Evolutionary conservation across 2,797 vertebrate genomes (phyloP).

Genomic region (Mastacembelus armatus): DNA sequence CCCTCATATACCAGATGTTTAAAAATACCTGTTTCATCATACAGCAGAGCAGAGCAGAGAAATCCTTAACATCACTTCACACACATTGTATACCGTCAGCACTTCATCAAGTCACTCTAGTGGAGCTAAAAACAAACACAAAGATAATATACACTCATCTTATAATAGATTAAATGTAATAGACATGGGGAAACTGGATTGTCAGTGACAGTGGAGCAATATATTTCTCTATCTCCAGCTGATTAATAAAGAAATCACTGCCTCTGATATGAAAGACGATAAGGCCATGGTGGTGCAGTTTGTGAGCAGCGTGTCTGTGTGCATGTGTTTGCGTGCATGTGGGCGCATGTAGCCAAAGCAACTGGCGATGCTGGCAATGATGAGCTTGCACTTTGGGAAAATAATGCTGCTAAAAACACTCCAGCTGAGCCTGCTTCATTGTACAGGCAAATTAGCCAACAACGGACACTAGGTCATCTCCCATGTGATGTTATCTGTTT

Average conservation of each 20-base stretch:
- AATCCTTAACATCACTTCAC: constrained; percentile 61
- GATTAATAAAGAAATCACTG: constrained; percentile 24
- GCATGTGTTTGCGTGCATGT: constrained; percentile 21
- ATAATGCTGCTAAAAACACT: constrained; percentile 51
- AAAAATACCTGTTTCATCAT: constrained; percentile 65
- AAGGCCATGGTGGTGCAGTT: neutral
- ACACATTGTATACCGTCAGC: constrained; percentile 46
- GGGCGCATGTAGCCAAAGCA: constrained; percentile 35
- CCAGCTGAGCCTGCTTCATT: constrained; percentile 72
- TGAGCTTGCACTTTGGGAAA: constrained; percentile 58
- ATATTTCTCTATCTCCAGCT: constrained; percentile 24
- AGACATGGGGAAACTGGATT: constrained; percentile 10
- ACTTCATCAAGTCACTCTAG: constrained; percentile 37
- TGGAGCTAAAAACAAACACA: constrained; percentile 64
- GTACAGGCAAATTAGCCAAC: constrained; percentile 59
- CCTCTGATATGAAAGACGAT: constrained; percentile 7
- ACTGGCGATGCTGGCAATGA: constrained; percentile 54
- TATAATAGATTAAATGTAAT: constrained; percentile 43
- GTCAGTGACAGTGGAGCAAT: constrained; percentile 2
- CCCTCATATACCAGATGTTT: constrained; percentile 62
- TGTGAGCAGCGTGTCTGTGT: constrained; percentile 4
- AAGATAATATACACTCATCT: constrained; percentile 28
- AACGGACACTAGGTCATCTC: constrained; percentile 53
- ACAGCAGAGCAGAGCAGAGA: constrained; percentile 45
- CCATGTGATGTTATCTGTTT: constrained; percentile 45